A percentile compares a stretch with the other conserved stretches of the same genome.
phyloP scores from a whole-genome alignment of 2,113 vertebrate genomes.

The Callipepla squamata region DNA sequence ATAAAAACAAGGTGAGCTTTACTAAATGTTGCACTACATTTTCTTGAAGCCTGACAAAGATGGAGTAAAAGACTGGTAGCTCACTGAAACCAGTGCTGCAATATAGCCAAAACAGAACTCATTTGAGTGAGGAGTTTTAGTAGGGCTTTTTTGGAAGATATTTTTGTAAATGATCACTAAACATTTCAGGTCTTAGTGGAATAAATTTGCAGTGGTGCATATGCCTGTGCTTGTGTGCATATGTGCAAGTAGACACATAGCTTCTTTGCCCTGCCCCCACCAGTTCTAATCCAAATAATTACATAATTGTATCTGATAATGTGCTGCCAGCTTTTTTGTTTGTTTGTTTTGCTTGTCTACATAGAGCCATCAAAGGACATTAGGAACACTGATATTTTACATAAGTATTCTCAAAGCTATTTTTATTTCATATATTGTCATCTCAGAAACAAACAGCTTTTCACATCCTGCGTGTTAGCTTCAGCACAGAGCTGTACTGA shows the following conservation, averaged over 20 bases:
- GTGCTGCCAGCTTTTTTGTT: background rate
- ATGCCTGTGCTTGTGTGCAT: background rate
- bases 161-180: background rate
- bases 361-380: background rate
- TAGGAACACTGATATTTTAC: background rate
- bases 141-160: background rate
- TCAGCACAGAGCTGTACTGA: background rate
- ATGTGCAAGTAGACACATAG: background rate
- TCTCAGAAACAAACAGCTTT: slow-evolving; percentile 22
- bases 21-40: background rate
- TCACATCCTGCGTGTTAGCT: background rate
- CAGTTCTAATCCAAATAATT: background rate
- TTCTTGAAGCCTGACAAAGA: background rate
- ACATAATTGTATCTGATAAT: background rate
- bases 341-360: background rate
- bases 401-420: slow-evolving; percentile 14
- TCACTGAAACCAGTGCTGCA: background rate
- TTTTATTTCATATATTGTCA: background rate
- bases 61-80: background rate
- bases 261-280: background rate
- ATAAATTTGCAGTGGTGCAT: background rate
- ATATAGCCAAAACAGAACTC: background rate
- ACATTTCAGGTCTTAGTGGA: background rate
- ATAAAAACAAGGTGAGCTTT: background rate
- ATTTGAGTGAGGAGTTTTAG: background rate